A percentile compares a stretch with the other conserved stretches of the same genome.
Conservation (phyloP, 2,797 vertebrate species). For the Sphenopsis melanotis region DNA sequence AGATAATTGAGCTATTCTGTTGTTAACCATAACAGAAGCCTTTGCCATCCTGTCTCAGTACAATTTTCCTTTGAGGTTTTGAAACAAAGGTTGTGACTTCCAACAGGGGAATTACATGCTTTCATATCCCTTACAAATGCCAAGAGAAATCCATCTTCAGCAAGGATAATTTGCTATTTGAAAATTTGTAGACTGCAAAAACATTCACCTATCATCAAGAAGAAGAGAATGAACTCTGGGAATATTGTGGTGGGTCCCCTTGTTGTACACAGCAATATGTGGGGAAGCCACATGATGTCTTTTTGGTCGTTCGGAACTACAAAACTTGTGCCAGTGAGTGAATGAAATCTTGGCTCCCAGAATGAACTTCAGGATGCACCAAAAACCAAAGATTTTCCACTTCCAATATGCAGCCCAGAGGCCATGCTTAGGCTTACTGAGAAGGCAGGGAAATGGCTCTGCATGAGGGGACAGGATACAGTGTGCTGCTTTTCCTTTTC, state of each 20-base stretch:
- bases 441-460: not conserved
- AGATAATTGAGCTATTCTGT: not conserved
- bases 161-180: not conserved
- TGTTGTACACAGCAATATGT: not conserved
- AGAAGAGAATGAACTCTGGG: not conserved
- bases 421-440: not conserved
- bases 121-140: not conserved
- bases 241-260: not conserved
- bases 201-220: not conserved
- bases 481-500: constrained; percentile 59
- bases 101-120: not conserved
- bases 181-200: not conserved
- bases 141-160: not conserved
- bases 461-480: constrained; percentile 31
- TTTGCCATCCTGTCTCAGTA: not conserved
- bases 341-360: not conserved
- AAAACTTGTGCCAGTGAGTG: not conserved
- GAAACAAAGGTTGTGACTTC: not conserved
- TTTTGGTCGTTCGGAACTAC: not conserved
- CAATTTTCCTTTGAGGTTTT: not conserved
- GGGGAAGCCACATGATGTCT: not conserved
- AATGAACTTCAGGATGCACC: not conserved
- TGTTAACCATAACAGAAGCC: not conserved
- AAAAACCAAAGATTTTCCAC: not conserved
- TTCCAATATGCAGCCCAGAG: not conserved